Evolutionary conservation across 1,140 invertebrate genomes (phyloP), one percentile per base, ranked within the genome.

Genomic region (Drosophila asahinai): DNA sequence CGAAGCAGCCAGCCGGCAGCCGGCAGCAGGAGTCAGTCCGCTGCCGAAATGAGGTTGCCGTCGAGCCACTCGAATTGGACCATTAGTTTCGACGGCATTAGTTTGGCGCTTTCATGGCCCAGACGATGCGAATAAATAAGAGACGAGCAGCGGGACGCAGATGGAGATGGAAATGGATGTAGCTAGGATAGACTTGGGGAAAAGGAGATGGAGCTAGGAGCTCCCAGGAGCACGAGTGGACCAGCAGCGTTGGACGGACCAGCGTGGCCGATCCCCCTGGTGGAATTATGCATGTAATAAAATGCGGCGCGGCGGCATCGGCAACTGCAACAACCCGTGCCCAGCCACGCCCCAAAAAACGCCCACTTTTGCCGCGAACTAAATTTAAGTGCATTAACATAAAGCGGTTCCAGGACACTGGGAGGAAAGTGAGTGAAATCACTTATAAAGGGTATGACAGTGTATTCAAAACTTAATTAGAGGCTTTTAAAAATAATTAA

Each of bases 61-160:
- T 68, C 87, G 83, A 91, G 81, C 81, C 89, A 91, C 89, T 91
- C 79, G 87, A 91, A 91, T 91, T 91, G 89, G 87, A 91, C 83
- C 89, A 91, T 91, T 91, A 91, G 89, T 91, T 91, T 91, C 86
- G 87, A 87, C 89, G 87, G 89, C 83, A 91, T 91, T 91, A 91
- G 89, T 91, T 78, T 87, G 81, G 66, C 68, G 82, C 77, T 77
- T 81, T 73, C 81, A 77, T 81, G 80, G 78, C 80, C 61, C 81
- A 83, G 86, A 77, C 57, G 75, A 57, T 54, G 77, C 77, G 61
- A 91, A 91, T 87, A 83, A 83, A 87, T 83, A 91, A 87, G 71
- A 91, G 72, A 77, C 68, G 58, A 91, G 79, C 67, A 72, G 63
- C 73, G 74, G 52, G 63, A 40, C 65, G 65, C 49, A 42, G 52